Evolutionary conservation across 2,797 vertebrate species (phyloP), one percentile per base, ranked within the genome.

Genomic region (Gadopsis bispinosus): DNA sequence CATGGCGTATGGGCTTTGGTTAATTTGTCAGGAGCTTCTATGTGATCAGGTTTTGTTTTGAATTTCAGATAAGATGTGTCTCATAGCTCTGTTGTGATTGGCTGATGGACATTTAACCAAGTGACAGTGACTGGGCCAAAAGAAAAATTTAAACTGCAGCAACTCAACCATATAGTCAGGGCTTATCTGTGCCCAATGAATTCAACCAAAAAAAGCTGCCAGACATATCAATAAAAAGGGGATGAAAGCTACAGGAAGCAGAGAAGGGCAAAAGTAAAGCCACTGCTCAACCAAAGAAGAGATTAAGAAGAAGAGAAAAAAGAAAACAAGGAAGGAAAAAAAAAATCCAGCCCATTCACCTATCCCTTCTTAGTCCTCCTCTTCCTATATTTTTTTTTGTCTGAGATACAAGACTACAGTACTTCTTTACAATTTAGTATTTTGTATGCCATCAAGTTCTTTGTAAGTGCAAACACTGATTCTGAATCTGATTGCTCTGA

Each of bases 121-220:
- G 39, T 47, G 54, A 62, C 13, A 75, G 51, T 31, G 37, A 77
- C 20, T 79, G 74, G 47, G 55, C 78, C 62, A 19, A 39, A 55
- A 29, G 47, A 63, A 59, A 69, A 37, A 43, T 59, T 62, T 41
- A 26, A 60, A 74, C 9, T 29, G 22, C 4, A 26, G 53, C 48
- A n/a, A 41, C 56, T 3, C 3, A 47, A 31, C n/a, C n/a, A 48
- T 0, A 47, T 13, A 20, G 39, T 37, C 64, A 33, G 80, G 45
- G 35, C 81, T 85, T 90, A 91, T 76, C 89, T 72, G 86, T 83
- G 77, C 55, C 67, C 68, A 54, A 80, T 29, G 83, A 84, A 90
- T 63, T 88, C 14, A 0, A 45, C 16, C 43, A 45, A 45, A 17
- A 45, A 69, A 51, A 60, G n/a, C 26, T 60, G 48, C 64, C 47